phyloP scores from a whole-genome alignment of 2,888 invertebrate species.

The Ennomos erosarius region DNA sequence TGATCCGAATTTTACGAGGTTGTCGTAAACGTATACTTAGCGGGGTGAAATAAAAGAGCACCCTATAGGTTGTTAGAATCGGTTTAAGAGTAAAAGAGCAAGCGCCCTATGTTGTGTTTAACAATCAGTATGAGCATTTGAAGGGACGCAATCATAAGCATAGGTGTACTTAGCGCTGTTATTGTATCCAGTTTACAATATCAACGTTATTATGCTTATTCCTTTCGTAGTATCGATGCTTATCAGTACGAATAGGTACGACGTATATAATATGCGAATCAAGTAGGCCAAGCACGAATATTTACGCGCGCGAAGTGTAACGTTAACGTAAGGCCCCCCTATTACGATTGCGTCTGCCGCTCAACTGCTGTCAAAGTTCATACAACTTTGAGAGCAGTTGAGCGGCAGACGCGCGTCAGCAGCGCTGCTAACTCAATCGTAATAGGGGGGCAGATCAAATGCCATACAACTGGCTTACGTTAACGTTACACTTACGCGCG shows the following conservation, averaged over 20 bases:
- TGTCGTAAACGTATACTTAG: constrained; percentile 83
- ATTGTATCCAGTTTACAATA: constrained; percentile 55
- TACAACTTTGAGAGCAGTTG: too few species aligned
- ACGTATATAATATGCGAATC: too few species aligned
- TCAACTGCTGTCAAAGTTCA: too few species aligned
- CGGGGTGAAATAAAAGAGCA: constrained; percentile 63
- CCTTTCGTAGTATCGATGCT: constrained; percentile 25
- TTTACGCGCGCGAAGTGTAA: too few species aligned
- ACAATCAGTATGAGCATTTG: constrained; percentile 64
- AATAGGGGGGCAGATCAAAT: too few species aligned
- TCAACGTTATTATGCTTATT: constrained; percentile 40
- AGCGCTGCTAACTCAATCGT: too few species aligned
- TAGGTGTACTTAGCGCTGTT: constrained; percentile 49
- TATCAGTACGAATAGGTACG: neutral
- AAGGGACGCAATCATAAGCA: constrained; percentile 68
- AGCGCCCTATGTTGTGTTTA: constrained; percentile 69
- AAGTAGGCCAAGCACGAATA: too few species aligned
- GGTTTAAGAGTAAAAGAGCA: constrained; percentile 53
- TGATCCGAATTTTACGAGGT: constrained; percentile 84
- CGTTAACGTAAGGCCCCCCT: too few species aligned
- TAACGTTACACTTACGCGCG: too few species aligned
- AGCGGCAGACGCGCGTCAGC: too few species aligned
- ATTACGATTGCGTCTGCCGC: too few species aligned
- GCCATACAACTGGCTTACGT: too few species aligned
- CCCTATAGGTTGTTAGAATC: constrained; percentile 71